phyloP scores from a whole-genome alignment of 2,888 invertebrate species.

The Baccha elongata region DNA sequence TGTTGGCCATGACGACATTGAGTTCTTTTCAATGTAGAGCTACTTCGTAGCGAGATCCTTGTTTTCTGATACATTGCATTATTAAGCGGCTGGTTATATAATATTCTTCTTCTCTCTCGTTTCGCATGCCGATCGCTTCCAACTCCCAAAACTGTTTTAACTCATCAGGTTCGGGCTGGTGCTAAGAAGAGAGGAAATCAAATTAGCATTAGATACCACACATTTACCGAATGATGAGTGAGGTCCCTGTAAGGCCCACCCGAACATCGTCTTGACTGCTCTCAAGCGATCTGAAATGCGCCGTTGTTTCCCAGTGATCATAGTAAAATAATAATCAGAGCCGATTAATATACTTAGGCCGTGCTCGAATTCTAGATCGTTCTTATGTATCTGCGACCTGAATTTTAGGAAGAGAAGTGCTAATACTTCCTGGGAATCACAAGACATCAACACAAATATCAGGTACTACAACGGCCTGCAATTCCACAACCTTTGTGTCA shows the following conservation, averaged over 20 bases:
- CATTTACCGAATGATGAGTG: not conserved
- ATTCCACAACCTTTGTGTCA: not conserved
- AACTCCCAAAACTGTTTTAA: not conserved
- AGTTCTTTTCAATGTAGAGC: too few species aligned
- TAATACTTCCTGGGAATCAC: not conserved
- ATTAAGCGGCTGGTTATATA: too few species aligned
- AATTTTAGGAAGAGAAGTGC: not conserved
- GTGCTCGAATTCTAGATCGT: not conserved
- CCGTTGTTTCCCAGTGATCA: not conserved
- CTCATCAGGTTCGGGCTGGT: not conserved
- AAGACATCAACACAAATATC: slow-evolving; percentile 21
- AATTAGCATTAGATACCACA: not conserved
- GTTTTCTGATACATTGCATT: too few species aligned
- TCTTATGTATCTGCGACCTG: not conserved
- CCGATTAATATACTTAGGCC: slow-evolving; percentile 14
- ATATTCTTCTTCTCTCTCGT: too few species aligned
- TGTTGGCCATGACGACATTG: too few species aligned
- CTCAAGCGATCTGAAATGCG: slow-evolving; percentile 7
- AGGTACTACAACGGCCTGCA: slow-evolving; percentile 7
- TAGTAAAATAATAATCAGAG: slow-evolving; percentile 10
- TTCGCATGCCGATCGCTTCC: not conserved
- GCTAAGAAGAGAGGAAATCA: not conserved
- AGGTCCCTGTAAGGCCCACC: slow-evolving; percentile 20
- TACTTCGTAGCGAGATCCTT: too few species aligned
- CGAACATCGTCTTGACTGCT: slow-evolving; percentile 16